Base-by-base conservation (phyloP, 2,888 invertebrate genomes). In the Hanleya hanleyi region DNA sequence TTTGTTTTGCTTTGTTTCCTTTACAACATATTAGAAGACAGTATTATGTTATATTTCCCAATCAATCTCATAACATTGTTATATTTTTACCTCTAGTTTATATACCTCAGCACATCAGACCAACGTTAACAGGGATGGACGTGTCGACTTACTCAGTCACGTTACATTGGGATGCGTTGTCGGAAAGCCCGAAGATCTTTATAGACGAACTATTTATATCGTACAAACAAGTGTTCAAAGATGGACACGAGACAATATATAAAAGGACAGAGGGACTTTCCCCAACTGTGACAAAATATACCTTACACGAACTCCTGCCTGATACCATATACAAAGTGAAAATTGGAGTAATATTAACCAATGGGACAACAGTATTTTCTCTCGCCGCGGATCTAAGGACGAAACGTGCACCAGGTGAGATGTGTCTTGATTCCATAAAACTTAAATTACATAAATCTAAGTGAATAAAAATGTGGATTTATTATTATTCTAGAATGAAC, bases 281-380 rank as follows among this genome's bases (percentile, higher is more conserved):
- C 22, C 51, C 51, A 9, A 12, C 26, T 7, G 51, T n/a, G 6
- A 51, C 51, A 12, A 26, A 51, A 26, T 51, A n/a, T 22, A 51
- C 51, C 15, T 26, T 51, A 7, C 26, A 51, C 6, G 51, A 6
- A 22, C 22, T 51, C 12, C 7, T 26, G 7, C 51, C 51, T 18
- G 51, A 51, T 22, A 51, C 51, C 7, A 51, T 51, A 51, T 51
- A 51, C 26, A 51, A 51, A 51, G 51, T 51, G 15, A 51, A 51
- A 51, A 26, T 51, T n/a, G 51, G 15, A 12, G 9, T 51, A 51
- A 26, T 51, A n/a, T 51, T 51, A 51, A 7, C 51, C n/a, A 51
- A 51, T 51, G 51, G 26, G 26, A 51, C 51, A 12, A 51, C 51
- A 51, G 51, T 51, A 51, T 51, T 51, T 22, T 51, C 51, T 12